Percentiles rank a stretch among this genome's conserved stretches.
These are phyloP conservation scores for Pardalotus punctatus DNA, from an alignment of 2,113 vertebrate species.

Conservation along the genomic window DNA sequence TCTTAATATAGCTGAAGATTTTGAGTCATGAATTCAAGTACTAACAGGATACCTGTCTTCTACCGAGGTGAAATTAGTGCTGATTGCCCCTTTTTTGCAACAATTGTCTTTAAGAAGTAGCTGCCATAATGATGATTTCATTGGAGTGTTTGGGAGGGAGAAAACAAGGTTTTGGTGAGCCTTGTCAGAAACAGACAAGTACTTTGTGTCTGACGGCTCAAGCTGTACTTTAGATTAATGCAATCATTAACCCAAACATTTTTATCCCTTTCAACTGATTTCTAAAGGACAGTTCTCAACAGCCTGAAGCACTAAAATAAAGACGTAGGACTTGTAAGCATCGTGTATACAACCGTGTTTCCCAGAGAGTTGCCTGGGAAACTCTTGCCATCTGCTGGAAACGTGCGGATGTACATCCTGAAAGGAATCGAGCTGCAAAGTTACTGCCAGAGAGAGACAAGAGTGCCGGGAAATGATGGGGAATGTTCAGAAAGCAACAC, in stretches of 20 bases:
- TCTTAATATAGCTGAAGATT: neutral
- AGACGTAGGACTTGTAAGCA: neutral
- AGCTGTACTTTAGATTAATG: neutral
- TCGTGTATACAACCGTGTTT: neutral
- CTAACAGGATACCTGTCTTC: neutral
- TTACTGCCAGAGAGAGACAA: neutral
- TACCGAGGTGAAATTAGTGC: neutral
- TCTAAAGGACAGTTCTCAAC: neutral
- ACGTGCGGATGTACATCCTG: neutral
- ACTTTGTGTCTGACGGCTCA: neutral
- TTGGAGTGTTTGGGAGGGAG: neutral
- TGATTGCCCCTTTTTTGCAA: neutral
- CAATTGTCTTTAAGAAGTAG: neutral
- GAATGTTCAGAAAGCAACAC: neutral
- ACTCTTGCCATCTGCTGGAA: constrained; percentile 62
- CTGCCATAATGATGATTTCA: neutral
- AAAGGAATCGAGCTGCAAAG: neutral
- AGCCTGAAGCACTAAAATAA: neutral
- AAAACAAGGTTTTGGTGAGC: neutral
- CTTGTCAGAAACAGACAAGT: neutral
- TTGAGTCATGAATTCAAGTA: neutral
- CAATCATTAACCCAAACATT: neutral
- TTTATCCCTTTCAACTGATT: neutral
- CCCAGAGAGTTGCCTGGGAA: neutral
- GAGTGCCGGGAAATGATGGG: accelerated